Evolutionary conservation across 2,888 invertebrate species (phyloP).

Genomic region (Celastrina argiolus): DNA sequence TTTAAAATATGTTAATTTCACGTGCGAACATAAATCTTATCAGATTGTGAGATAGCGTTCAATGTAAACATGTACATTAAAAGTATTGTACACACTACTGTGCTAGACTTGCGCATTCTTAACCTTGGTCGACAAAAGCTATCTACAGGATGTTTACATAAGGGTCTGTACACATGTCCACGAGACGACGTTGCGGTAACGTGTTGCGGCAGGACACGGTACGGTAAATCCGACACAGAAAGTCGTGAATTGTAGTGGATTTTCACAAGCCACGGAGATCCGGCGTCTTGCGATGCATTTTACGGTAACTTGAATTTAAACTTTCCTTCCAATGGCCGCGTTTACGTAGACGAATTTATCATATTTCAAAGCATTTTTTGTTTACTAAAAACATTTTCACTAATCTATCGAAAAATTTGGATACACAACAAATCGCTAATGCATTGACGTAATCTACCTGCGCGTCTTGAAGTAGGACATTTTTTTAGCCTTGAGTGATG

Average conservation of each 20-base stretch:
- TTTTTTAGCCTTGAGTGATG: constrained; percentile 15
- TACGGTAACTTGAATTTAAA: too few species aligned
- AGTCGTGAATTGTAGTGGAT: too few species aligned
- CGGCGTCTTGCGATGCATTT: too few species aligned
- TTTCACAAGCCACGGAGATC: too few species aligned
- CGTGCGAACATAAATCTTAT: constrained; percentile 28
- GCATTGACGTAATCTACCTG: constrained; percentile 21
- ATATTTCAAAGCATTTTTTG: constrained; percentile 2
- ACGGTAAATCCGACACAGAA: too few species aligned
- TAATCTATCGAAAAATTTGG: not conserved
- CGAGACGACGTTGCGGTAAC: too few species aligned
- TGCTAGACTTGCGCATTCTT: constrained; percentile 39
- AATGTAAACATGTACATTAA: constrained; percentile 42
- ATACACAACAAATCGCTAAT: not conserved
- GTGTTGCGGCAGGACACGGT: too few species aligned
- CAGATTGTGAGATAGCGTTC: constrained; percentile 27
- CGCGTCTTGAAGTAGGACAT: not conserved
- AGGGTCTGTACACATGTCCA: too few species aligned
- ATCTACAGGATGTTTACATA: constrained; percentile 58
- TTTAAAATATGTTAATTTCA: constrained; percentile 15
- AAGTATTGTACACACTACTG: constrained; percentile 46
- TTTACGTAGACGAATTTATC: not conserved
- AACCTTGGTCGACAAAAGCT: constrained; percentile 64
- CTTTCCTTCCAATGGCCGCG: too few species aligned
- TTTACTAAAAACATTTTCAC: not conserved